A percentile compares a stretch with the other conserved stretches of the same genome.
phyloP scores from a whole-genome alignment of 2,113 vertebrate species.

The Bubo bubo region DNA sequence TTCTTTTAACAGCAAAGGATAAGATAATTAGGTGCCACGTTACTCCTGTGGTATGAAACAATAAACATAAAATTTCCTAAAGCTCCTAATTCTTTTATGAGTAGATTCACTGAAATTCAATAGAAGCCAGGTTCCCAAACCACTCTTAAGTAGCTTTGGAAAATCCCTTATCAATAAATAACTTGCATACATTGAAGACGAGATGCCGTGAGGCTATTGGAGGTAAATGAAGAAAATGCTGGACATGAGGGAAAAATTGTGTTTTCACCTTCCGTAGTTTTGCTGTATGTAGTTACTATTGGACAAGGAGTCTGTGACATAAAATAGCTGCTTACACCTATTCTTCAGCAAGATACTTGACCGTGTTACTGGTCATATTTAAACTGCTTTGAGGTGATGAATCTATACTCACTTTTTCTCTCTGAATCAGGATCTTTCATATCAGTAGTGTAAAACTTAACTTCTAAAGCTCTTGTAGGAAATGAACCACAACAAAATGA shows the following conservation, averaged over 20 bases:
- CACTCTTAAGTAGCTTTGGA: not conserved
- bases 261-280: not conserved
- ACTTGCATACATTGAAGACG: not conserved
- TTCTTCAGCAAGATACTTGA: not conserved
- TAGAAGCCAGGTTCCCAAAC: not conserved
- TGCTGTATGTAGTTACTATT: not conserved
- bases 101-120: not conserved
- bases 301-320: not conserved
- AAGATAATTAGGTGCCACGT: conserved; percentile 17
- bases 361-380: not conserved
- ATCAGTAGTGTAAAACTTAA: not conserved
- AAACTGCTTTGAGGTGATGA: not conserved
- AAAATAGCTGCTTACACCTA: not conserved
- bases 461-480: not conserved
- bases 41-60: conserved; percentile 9
- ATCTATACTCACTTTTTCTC: not conserved
- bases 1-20: not conserved
- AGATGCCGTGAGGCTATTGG: not conserved
- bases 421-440: not conserved
- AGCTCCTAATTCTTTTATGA: conserved; percentile 17
- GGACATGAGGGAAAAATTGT: not conserved
- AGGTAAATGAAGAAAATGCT: not conserved
- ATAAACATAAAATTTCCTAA: conserved; percentile 20
- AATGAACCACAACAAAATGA: not conserved
- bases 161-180: conserved; percentile 9